Base-by-base conservation (phyloP, 2,888 invertebrate genomes). In the Nebria salina region DNA sequence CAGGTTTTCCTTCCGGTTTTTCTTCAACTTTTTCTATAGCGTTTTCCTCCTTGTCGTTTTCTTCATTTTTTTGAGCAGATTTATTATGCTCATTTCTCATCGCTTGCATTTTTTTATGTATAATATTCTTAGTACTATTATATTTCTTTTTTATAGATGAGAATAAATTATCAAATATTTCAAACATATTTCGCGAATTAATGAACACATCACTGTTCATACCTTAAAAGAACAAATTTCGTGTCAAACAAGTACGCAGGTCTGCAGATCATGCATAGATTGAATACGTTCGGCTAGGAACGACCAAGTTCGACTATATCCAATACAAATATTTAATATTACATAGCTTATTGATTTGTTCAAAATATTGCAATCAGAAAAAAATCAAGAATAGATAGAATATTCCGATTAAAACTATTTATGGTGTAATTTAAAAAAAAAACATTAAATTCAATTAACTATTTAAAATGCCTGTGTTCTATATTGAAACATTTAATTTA, bases 131-230 rank as follows among this genome's bases (percentile, higher is more conserved):
- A n/a, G 70, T 34, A 11, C 15, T 70, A 9, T 9, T 34, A 70
- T 70, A 70, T 70, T 20, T 70, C 70, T 70, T 70, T 70, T 70
- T 70, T 11, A 70, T 70, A 2, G 70, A 70, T 26, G 11, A 26
- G 11, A 11, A 11, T 34, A 79, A 6, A 20, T 75, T 80, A 64
- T 70, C 70, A 70, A 80, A 75, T 64, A 80, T 65, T 6, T 80
- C 80, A 11, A 70, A 42, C 72, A 80, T 68, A 34, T 68, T 75
- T 11, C 34, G 8, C 9, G 75, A 26, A 15, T 80, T 72, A 26
- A 2, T 20, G 25, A 80, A 15, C 34, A 64, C 13, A 41, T 75
- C 75, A 20, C 80, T 80, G 65, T 80, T 80, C 25, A 70, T 41
- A 20, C 80, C 80, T 80, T 72, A 9, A 54, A 70, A 41, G 15